phyloP scores from a whole-genome alignment of 1,140 invertebrate species.

The Coenobita brevimanus region DNA sequence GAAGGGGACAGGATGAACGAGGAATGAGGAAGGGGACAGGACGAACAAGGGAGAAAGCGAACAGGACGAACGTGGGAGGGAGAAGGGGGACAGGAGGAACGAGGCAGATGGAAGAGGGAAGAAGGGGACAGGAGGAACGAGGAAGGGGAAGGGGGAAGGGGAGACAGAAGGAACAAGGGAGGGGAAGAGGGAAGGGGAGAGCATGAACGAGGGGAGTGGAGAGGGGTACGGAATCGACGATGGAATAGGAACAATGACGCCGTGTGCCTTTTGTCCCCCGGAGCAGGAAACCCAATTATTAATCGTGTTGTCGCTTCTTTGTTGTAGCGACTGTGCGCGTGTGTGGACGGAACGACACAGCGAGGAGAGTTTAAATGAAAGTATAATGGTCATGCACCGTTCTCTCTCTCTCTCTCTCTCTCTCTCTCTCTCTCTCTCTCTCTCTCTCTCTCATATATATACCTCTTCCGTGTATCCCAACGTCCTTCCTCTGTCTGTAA shows the following conservation, averaged over 20 bases:
- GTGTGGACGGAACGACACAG: too few species aligned
- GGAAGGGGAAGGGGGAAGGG: background rate
- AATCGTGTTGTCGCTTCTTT: too few species aligned
- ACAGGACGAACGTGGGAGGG: background rate
- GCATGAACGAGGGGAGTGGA: background rate
- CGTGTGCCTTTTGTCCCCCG: slow-evolving; percentile 17
- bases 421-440: too few species aligned
- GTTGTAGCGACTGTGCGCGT: too few species aligned
- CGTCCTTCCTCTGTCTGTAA: too few species aligned
- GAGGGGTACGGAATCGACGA: background rate
- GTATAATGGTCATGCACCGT: too few species aligned
- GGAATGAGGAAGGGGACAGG: background rate
- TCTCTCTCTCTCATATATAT: too few species aligned
- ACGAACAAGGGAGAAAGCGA: background rate
- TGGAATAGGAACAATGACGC: background rate
- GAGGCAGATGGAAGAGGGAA: background rate
- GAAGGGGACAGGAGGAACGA: background rate
- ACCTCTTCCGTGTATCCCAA: too few species aligned
- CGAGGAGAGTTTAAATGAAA: too few species aligned
- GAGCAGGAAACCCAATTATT: slow-evolving; percentile 22
- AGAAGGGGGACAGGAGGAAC: background rate
- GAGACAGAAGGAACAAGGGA: background rate
- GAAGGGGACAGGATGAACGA: background rate
- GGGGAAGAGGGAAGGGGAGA: too few species aligned
- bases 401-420: too few species aligned